phyloP scores from a whole-genome alignment of 2,113 vertebrate species.

The Potamarius usumacintae region DNA sequence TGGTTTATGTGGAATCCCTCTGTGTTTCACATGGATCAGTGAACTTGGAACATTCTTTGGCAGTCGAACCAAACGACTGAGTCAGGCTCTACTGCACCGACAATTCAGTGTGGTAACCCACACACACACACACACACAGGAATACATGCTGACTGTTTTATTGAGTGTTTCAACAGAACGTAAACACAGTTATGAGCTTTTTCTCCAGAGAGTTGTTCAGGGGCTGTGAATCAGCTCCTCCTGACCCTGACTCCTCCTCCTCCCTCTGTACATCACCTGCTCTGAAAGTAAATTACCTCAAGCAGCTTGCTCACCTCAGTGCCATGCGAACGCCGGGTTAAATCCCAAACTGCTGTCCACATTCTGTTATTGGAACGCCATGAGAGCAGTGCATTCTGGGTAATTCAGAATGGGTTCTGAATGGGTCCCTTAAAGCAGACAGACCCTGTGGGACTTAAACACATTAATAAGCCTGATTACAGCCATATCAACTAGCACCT shows the following conservation, averaged over 20 bases:
- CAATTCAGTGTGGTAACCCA: conserved; percentile 84
- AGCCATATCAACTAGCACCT: too few relatives aligned
- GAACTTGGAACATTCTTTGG: conserved; percentile 94
- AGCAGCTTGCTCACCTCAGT: neutral
- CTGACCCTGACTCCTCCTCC: neutral
- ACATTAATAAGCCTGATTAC: neutral
- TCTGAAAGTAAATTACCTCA: neutral
- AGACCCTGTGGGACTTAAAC: neutral
- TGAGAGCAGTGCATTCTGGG: neutral
- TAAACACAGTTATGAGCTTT: neutral
- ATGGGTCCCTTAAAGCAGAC: neutral
- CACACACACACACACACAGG: neutral
- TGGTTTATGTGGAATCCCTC: conserved; percentile 91
- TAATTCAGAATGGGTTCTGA: neutral
- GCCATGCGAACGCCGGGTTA: neutral
- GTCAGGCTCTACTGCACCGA: conserved; percentile 86
- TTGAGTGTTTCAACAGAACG: neutral
- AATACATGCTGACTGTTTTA: neutral
- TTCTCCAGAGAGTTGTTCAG: neutral
- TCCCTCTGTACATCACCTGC: neutral
- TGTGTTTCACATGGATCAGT: conserved; percentile 96
- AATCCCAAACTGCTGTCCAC: neutral
- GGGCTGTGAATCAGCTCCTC: neutral
- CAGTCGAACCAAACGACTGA: conserved; percentile 88
- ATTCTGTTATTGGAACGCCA: neutral